Evolutionary conservation across 2,113 vertebrate genomes (phyloP).

Genomic region (Potamarius usumacintae): DNA sequence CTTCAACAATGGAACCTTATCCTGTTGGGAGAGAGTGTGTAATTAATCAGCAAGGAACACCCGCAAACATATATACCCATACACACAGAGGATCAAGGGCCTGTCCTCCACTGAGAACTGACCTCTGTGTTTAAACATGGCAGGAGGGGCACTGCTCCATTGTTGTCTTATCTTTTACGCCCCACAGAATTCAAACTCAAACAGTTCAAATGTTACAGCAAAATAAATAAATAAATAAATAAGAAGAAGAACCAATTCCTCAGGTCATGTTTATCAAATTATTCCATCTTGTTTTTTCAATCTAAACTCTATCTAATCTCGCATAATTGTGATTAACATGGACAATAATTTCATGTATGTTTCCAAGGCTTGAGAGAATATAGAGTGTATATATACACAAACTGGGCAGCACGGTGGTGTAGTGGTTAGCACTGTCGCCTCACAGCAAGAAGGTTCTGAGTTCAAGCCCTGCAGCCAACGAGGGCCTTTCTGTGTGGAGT

Average conservation of each 20-base stretch:
- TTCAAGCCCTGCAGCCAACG: no score
- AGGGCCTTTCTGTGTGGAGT: no score
- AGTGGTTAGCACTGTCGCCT: no score
- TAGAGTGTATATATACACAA: no score
- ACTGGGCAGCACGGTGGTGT: no score
- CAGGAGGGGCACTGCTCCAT: not conserved
- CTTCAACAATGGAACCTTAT: constrained; percentile 30
- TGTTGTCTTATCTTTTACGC: constrained; percentile 33
- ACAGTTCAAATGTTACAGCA: not conserved
- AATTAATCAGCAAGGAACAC: constrained; percentile 28
- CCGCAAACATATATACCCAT: constrained; percentile 22
- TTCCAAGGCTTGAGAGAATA: not conserved
- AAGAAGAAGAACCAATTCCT: not conserved
- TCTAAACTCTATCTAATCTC: not conserved
- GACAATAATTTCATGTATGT: not conserved
- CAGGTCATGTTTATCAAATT: not conserved
- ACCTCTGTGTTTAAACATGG: constrained; percentile 17
- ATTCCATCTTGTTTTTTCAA: not conserved
- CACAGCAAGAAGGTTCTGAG: no score
- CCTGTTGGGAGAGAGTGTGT: constrained; percentile 21
- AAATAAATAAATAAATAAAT: not conserved
- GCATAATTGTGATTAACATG: not conserved
- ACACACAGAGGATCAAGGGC: constrained; percentile 18
- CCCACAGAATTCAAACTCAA: not conserved
- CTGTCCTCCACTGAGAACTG: not conserved